Conservation (phyloP, 1,140 invertebrate genomes). For the Holcopasites calliopsidis region DNA sequence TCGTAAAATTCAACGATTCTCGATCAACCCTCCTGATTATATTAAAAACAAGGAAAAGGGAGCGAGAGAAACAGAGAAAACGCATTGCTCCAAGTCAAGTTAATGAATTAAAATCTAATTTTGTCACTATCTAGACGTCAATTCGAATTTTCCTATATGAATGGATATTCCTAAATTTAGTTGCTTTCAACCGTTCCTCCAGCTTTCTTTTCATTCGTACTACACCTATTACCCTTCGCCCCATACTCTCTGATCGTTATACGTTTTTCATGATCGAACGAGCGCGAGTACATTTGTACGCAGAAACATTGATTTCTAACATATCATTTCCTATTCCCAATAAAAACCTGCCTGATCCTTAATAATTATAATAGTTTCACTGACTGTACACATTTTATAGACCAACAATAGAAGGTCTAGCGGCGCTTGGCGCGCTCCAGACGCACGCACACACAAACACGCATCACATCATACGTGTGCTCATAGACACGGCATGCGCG, state of each 20-base stretch:
- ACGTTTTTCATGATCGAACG: constrained; percentile 51
- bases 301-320: constrained; percentile 58
- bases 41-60: constrained; percentile 20
- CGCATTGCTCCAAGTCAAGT: constrained; percentile 46
- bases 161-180: constrained; percentile 62
- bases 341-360: constrained; percentile 77
- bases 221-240: background rate
- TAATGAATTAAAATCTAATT: constrained; percentile 72
- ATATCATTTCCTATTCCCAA: constrained; percentile 53
- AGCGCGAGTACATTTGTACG: constrained; percentile 56
- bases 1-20: constrained; percentile 25
- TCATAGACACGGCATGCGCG: background rate
- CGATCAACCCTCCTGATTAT: constrained; percentile 2
- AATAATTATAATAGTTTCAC: constrained; percentile 80
- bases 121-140: constrained; percentile 55
- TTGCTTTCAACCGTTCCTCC: constrained; percentile 50
- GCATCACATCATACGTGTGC: background rate
- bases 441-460: constrained; percentile 44
- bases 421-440: constrained; percentile 71
- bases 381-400: constrained; percentile 81
- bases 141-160: constrained; percentile 70
- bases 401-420: constrained; percentile 80
- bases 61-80: background rate
- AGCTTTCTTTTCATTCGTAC: constrained; percentile 45
- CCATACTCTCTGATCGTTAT: constrained; percentile 46